These are phyloP conservation scores for Uloborus diversus DNA, from an alignment of 1,140 invertebrate genomes.

Conservation along the genomic window DNA sequence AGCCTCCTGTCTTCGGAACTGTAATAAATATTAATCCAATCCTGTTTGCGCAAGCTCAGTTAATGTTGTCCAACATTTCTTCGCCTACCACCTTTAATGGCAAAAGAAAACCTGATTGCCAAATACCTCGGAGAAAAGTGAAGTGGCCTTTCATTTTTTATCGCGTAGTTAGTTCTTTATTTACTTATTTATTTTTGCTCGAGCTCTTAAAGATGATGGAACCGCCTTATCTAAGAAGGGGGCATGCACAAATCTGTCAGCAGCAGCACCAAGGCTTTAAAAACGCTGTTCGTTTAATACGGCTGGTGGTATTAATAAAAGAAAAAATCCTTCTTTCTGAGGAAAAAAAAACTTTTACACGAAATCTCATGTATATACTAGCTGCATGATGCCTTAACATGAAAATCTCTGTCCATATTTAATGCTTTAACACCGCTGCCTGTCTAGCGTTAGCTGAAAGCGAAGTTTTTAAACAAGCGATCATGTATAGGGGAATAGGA, in stretches of 20 bases:
- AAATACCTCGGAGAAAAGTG: conserved; percentile 14
- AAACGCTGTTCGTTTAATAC: too few species aligned
- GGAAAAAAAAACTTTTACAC: too few species aligned
- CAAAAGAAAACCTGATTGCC: conserved; percentile 32
- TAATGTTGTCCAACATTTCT: conserved; percentile 41
- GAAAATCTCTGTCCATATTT: too few species aligned
- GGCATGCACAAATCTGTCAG: background rate
- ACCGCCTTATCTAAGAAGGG: conserved; percentile 29
- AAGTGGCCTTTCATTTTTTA: conserved; percentile 3
- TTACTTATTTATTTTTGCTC: conserved; percentile 13
- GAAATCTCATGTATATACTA: too few species aligned
- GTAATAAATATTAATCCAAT: conserved; percentile 48
- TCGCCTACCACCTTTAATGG: conserved; percentile 30
- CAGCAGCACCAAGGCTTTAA: background rate
- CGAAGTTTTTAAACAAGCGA: too few species aligned
- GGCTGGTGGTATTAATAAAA: too few species aligned
- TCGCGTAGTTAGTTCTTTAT: background rate
- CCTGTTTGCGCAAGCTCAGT: conserved; percentile 39
- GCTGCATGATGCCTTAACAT: too few species aligned
- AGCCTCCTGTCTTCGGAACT: background rate
- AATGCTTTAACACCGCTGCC: too few species aligned
- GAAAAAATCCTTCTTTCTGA: too few species aligned
- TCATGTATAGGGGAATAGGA: too few species aligned
- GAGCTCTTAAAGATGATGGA: conserved; percentile 32
- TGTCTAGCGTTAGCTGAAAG: too few species aligned